Evolutionary conservation across 2,888 invertebrate genomes (phyloP), one percentile per base, ranked within the genome.

Genomic region (Aradus depressus): DNA sequence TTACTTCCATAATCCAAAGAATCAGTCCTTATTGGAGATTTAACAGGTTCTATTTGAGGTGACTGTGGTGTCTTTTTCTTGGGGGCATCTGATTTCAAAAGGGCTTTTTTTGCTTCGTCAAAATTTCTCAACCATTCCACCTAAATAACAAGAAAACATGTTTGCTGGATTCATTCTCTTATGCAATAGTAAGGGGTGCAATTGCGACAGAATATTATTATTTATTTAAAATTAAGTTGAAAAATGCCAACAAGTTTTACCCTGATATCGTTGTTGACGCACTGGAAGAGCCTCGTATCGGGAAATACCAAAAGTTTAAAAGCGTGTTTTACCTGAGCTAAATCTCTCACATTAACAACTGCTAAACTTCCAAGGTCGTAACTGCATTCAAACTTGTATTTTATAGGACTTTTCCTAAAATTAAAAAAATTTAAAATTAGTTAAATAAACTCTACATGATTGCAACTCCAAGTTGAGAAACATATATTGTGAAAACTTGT

Each of bases 271-370:
- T 81, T 77, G 65, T 81, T 73, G 60, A 81, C 72, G 62, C 91
- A 90, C 65, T 92, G 90, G 68, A 91, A 92, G 42, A 92, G 83
- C 64, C 90, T 79, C 0, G 91, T 86, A 60, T 92, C 91, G 19
- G 95, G 93, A 64, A 93, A 93, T 47, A 90, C 91, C 59, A 96
- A 73, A 8, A 96, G 79, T 69, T 96, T 96, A 64, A 96, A 92
- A 3, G 91, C 90, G 68, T 92, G 82, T 66, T 90, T 91, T 1
- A 91, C 82, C 56, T 82, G 85, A 44, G 88, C 90, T 55, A 88
- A 75, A 70, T 95, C 90, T 62, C 87, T 75, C 44, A 95, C 90
- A 68, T 96, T 96, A 0, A 96, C 92, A 22, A 95, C 86, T 19
- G 93, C 95, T 61, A 95, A 72, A 66, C 84, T 89, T 64, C 89